These are phyloP conservation scores for Andinoacara biseriatus DNA, from an alignment of 2,113 vertebrate genomes.

Conservation along the genomic window DNA sequence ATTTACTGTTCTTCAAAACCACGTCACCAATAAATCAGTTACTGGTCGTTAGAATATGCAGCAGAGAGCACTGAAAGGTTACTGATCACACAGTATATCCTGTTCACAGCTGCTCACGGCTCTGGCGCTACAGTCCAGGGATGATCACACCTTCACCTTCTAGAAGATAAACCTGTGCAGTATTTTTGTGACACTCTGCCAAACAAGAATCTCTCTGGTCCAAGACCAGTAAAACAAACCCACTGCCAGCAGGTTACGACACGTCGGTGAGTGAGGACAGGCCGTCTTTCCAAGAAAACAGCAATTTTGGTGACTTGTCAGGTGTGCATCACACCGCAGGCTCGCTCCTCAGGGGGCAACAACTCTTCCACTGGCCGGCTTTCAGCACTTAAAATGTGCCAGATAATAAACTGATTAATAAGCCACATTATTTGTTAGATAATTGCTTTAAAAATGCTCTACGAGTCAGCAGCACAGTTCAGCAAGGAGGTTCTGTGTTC, in stretches of 20 bases:
- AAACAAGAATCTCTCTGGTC: background rate
- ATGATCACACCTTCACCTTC: background rate
- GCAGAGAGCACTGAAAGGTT: background rate
- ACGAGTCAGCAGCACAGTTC: too few relatives aligned
- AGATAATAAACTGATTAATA: too few relatives aligned
- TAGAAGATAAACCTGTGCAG: background rate
- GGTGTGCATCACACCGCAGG: background rate
- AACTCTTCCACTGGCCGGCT: background rate
- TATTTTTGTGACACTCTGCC: background rate
- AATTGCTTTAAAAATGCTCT: too few relatives aligned
- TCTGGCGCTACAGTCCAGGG: background rate
- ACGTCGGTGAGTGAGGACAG: rapidly evolving
- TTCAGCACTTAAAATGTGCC: background rate
- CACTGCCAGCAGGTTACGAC: background rate
- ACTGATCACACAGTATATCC: background rate
- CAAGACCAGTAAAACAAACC: background rate
- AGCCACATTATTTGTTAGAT: too few relatives aligned
- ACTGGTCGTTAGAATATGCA: background rate
- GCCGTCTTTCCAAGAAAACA: background rate
- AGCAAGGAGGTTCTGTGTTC: too few relatives aligned
- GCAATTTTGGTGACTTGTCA: background rate
- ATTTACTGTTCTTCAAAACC: background rate
- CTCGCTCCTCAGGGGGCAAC: background rate
- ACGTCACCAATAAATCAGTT: background rate
- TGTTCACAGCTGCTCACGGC: background rate